Conservation (phyloP, 2,888 invertebrate genomes). For the Aproaerema taeniolella region DNA sequence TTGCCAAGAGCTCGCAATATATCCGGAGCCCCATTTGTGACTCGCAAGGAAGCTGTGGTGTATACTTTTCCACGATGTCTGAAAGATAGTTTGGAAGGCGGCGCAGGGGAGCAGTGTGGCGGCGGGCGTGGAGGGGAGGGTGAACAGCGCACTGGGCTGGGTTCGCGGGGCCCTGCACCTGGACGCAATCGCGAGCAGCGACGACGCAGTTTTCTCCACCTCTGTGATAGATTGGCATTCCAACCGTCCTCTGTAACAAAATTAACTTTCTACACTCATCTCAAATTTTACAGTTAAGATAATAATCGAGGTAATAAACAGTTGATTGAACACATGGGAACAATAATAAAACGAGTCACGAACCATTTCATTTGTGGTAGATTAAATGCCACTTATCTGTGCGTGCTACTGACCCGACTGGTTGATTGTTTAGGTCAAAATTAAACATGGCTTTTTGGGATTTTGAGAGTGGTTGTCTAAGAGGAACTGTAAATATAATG, state of each 20-base stretch:
- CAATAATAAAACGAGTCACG: no score
- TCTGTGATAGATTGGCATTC: constrained; percentile 85
- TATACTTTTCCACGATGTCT: constrained; percentile 71
- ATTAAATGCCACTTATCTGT: no score
- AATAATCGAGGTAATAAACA: not conserved
- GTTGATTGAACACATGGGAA: no score
- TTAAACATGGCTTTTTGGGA: not conserved
- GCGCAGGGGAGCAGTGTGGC: constrained; percentile 68
- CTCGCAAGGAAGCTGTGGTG: constrained; percentile 68
- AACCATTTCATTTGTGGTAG: no score
- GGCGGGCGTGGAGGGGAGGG: constrained; percentile 74
- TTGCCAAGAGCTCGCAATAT: constrained; percentile 82
- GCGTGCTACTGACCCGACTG: constrained; percentile 3
- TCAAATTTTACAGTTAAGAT: not conserved
- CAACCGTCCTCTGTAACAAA: constrained; percentile 81
- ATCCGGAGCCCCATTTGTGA: constrained; percentile 80
- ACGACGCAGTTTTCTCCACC: constrained; percentile 84
- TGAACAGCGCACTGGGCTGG: constrained; percentile 75
- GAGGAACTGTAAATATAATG: constrained; percentile 6
- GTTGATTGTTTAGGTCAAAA: constrained; percentile 6
- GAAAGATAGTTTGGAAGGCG: constrained; percentile 64
- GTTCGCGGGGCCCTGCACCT: constrained; percentile 74
- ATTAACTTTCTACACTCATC: not conserved
- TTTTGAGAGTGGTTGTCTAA: constrained; percentile 1
- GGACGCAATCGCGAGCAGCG: constrained; percentile 84